Conservation (phyloP, 2,113 vertebrate genomes). For the Percopsis transmontana region DNA sequence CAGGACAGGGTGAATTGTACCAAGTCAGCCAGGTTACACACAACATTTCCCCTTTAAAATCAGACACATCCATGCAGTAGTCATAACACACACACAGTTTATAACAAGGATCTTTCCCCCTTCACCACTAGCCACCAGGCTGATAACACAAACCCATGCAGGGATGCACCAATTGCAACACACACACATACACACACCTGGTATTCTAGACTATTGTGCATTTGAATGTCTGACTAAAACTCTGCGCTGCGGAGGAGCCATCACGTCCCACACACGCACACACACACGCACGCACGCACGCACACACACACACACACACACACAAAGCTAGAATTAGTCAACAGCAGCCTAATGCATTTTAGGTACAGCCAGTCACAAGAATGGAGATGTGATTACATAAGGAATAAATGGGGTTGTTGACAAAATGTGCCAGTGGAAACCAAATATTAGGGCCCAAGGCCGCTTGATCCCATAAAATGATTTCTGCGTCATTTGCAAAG, state of each 20-base stretch:
- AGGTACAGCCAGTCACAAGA: constrained; percentile 10
- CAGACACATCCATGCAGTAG: constrained; percentile 56
- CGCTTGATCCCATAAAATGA: not conserved
- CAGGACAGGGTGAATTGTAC: constrained; percentile 32
- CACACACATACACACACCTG: constrained; percentile 25
- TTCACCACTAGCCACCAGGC: not conserved
- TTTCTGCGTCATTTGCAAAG: not conserved
- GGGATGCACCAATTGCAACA: constrained; percentile 17
- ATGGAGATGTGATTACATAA: constrained; percentile 14
- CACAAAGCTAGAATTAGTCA: constrained; percentile 18
- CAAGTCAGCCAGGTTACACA: not conserved
- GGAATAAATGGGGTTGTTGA: constrained; percentile 8
- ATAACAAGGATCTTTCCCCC: not conserved
- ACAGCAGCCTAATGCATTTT: constrained; percentile 19
- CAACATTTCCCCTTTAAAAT: constrained; percentile 18
- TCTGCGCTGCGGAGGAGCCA: constrained; percentile 68
- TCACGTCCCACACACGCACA: constrained; percentile 42
- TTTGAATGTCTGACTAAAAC: constrained; percentile 65
- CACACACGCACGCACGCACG: constrained; percentile 29
- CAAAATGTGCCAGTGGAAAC: constrained; percentile 13
- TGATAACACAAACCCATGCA: constrained; percentile 46
- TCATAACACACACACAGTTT: constrained; percentile 6
- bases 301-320: constrained; percentile 19
- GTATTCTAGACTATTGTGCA: constrained; percentile 12
- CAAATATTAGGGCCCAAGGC: constrained; percentile 17